Conservation (phyloP, 2,888 invertebrate genomes). For the Cephus pulcher region DNA sequence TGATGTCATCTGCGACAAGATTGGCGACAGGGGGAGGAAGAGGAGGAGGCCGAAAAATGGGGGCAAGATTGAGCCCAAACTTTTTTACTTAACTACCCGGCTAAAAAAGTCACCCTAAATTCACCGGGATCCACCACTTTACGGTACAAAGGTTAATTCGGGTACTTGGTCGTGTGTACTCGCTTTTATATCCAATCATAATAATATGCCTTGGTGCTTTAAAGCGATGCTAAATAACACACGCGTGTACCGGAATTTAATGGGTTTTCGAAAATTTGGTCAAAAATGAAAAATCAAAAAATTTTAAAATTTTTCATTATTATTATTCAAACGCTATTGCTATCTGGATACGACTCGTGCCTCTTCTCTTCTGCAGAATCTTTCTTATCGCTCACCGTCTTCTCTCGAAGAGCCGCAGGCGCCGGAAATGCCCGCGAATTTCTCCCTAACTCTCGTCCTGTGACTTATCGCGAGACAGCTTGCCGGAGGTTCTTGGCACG, state of each 20-base stretch:
- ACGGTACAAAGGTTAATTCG: too few relatives aligned
- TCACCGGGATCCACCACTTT: background rate
- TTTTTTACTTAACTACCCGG: background rate
- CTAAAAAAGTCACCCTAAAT: background rate
- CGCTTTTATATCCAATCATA: background rate
- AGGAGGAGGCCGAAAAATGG: background rate
- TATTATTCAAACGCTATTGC: background rate
- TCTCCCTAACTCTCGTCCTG: background rate
- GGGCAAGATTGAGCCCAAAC: background rate
- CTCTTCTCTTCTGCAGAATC: background rate
- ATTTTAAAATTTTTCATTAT: accelerated
- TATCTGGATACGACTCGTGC: background rate
- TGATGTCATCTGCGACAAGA: background rate
- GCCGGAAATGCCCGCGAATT: background rate
- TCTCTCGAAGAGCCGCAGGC: background rate
- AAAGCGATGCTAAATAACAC: background rate
- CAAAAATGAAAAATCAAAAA: background rate
- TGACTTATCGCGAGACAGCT: background rate
- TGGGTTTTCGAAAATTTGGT: background rate
- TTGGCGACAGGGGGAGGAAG: too few relatives aligned
- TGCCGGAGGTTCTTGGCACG: background rate
- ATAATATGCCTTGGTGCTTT: background rate
- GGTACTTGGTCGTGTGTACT: background rate
- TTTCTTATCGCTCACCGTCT: background rate
- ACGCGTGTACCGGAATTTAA: too few relatives aligned